Evolutionary conservation across 2,797 vertebrate genomes (phyloP).

Genomic region (Pempheris klunzingeri): DNA sequence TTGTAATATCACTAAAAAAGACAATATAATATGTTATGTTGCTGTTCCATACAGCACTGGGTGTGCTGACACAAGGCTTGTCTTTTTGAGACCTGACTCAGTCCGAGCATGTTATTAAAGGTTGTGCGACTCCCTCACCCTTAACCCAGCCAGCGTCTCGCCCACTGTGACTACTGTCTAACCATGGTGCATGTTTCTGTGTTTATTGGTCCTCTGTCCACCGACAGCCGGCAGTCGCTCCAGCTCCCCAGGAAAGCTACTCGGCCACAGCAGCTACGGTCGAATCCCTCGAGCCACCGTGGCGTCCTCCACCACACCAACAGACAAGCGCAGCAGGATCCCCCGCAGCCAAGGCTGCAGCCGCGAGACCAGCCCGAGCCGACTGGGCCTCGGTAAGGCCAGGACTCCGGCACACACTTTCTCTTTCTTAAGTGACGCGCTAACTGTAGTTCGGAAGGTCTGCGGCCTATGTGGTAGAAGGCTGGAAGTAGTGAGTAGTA

Average conservation of each 20-base stretch:
- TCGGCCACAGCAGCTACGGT: conserved; percentile 90
- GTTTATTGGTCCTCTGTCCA: conserved; percentile 2
- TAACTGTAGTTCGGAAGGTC: background rate
- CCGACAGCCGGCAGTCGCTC: conserved; percentile 94
- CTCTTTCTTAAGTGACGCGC: background rate
- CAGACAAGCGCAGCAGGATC: conserved; percentile 93
- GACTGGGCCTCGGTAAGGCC: conserved; percentile 93
- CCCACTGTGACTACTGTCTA: background rate
- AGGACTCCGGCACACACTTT: background rate
- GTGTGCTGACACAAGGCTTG: conserved; percentile 7
- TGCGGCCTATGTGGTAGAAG: background rate
- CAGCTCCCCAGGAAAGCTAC: conserved; percentile 95
- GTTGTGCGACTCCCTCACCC: background rate
- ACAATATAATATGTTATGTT: background rate
- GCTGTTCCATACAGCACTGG: background rate
- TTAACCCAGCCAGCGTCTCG: background rate
- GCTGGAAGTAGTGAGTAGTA: background rate
- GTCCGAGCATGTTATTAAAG: conserved; percentile 33
- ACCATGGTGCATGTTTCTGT: background rate
- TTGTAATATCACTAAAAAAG: background rate
- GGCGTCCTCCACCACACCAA: conserved; percentile 83
- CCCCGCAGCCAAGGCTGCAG: conserved; percentile 98
- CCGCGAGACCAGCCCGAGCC: conserved; percentile 95
- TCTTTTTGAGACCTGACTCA: conserved; percentile 29
- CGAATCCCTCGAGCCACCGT: conserved; percentile 87